Evolutionary conservation across 2,113 vertebrate genomes (phyloP).

Genomic region (Verasper variegatus): DNA sequence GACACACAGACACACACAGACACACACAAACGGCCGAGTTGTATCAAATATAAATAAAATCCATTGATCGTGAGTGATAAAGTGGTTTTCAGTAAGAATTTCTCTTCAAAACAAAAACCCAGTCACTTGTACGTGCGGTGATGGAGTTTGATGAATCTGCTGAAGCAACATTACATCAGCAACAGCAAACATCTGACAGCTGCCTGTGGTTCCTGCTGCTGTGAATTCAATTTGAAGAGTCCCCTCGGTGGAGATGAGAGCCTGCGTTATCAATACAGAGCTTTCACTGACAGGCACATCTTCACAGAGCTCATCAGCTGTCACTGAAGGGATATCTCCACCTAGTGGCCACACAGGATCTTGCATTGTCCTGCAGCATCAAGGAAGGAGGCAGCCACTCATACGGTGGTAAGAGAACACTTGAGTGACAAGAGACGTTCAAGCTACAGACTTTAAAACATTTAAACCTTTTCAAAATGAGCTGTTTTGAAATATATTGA

Average conservation of each 20-base stretch:
- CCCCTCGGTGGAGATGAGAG: constrained; percentile 1
- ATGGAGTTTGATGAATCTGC: constrained; percentile 8
- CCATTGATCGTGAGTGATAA: background rate
- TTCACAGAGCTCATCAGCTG: background rate
- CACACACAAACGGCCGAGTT: background rate
- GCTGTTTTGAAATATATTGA: background rate
- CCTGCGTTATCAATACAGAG: constrained; percentile 22
- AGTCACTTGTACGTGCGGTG: background rate
- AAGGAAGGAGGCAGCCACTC: background rate
- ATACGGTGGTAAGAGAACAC: background rate
- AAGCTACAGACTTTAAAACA: background rate
- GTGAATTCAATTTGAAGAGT: background rate
- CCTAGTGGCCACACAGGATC: constrained; percentile 61
- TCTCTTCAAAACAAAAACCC: background rate
- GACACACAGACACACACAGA: background rate
- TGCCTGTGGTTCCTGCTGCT: background rate
- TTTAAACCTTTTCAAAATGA: background rate
- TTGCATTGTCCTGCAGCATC: constrained; percentile 43
- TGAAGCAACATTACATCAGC: background rate
- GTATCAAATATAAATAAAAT: background rate
- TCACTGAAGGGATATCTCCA: constrained; percentile 65
- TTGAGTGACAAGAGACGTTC: background rate
- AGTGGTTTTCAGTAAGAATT: background rate
- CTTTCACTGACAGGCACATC: constrained; percentile 7
- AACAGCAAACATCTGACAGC: constrained; percentile 7